A percentile compares a stretch with the other conserved stretches of the same genome.
phyloP scores from a whole-genome alignment of 2,888 invertebrate species.

The Aphrophora alni region DNA sequence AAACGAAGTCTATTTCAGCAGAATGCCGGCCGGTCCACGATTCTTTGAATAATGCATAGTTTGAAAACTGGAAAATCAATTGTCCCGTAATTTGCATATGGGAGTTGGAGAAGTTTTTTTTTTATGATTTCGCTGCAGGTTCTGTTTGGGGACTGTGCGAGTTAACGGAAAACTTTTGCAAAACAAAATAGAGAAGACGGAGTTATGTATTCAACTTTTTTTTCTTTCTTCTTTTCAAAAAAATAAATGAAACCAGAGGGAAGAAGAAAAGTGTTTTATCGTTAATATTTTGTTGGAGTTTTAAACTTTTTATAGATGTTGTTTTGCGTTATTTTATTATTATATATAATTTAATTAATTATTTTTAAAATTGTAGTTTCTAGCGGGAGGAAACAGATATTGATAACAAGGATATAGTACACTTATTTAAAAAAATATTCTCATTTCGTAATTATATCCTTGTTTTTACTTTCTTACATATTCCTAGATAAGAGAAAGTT shows the following conservation, averaged over 20 bases:
- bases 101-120: background rate
- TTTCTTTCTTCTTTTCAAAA: background rate
- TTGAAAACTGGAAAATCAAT: slow-evolving; percentile 4
- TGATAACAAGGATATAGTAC: too few species aligned
- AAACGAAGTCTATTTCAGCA: background rate
- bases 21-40: background rate
- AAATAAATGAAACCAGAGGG: background rate
- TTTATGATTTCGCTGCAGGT: background rate
- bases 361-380: too few species aligned
- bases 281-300: background rate
- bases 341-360: too few species aligned
- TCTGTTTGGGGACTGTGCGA: background rate
- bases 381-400: too few species aligned
- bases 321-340: too few species aligned
- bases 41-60: background rate
- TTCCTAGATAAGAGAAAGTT: too few species aligned
- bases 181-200: background rate
- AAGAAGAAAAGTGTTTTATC: background rate
- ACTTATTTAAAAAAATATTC: too few species aligned
- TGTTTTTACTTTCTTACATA: too few species aligned
- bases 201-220: background rate
- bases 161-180: slow-evolving; percentile 1
- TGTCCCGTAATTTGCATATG: background rate
- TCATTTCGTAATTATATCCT: too few species aligned
- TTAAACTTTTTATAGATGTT: too few species aligned